Base-by-base conservation (phyloP, 1,140 invertebrate species). In the Steinernema khuongi region DNA sequence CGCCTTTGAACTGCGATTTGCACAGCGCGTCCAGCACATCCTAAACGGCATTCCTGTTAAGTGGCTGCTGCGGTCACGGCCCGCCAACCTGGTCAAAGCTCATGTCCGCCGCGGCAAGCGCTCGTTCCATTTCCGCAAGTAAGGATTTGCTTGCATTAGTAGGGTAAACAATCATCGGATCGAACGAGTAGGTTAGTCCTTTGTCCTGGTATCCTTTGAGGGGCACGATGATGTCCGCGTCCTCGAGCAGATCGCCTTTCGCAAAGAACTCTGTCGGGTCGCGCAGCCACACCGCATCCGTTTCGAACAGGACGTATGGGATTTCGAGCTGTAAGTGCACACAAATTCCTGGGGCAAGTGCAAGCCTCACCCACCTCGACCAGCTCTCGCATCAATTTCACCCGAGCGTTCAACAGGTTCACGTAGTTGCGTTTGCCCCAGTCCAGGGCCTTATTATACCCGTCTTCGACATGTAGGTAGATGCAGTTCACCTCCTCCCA, bases 231-330 rank as follows among this genome's bases (percentile, higher is more conserved):
- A 81, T 74, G 50, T 81, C 80, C 14, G 73, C 80, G 67, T 81
- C 80, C 19, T 81, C 80, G n/a, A 81, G 41, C 0, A 50, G 1
- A 67, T 71, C 73, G 14, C 28, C 26, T 31, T 81, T 80, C 0
- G 60, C 32, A 14, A 78, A 72, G 0, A 74, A 36, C 4, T 30
- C 0, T 18, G 79, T 29, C 0, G 81, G 81, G 60, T 83, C 76
- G 29, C 67, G 70, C 14, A 83, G 67, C 81, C 81, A 82, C 11
- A 82, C 68, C 1, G 81, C 80, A 70, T 82, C 81, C 17, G 80
- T 78, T 72, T 82, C 81, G 26, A 83, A 72, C 0, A 82, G 33
- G 0, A 82, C 78, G 33, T 79, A 79, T 0, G 79, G 73, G 22
- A 82, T 44, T 28, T 75, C 32, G 17, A 70, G 31, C 78, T 79